Percentiles rank a stretch among this genome's conserved stretches.
Evolutionary conservation across 2,797 vertebrate species (phyloP).

Genomic region (Rhabdophis nuchalis): DNA sequence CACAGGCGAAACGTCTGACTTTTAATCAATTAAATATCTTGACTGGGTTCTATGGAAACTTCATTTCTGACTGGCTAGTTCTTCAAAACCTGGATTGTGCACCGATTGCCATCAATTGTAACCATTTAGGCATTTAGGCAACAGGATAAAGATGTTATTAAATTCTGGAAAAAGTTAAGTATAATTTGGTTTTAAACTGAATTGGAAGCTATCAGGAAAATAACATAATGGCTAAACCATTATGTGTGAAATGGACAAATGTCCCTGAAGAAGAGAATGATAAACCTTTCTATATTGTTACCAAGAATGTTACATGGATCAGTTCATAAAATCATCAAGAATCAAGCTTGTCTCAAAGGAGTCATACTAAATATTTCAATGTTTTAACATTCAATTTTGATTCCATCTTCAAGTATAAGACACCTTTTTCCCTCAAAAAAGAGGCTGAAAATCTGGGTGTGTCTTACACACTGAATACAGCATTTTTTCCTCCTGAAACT

Average conservation of each 20-base stretch:
- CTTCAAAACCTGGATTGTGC: background rate
- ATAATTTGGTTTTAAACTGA: background rate
- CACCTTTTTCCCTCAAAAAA: no score
- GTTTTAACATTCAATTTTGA: background rate
- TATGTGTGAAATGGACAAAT: background rate
- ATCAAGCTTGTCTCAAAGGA: background rate
- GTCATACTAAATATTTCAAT: background rate
- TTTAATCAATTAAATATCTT: background rate
- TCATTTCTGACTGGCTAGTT: background rate
- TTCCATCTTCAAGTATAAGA: no score
- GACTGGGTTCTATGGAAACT: background rate
- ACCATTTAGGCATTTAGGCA: background rate
- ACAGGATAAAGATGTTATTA: background rate
- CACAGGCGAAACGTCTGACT: background rate
- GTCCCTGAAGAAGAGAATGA: background rate
- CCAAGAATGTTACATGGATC: background rate
- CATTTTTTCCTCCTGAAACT: no score
- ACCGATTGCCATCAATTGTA: background rate
- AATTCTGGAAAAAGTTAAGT: background rate
- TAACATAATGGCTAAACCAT: background rate
- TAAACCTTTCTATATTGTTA: background rate
- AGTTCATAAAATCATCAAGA: background rate
- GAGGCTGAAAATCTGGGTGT: no score
- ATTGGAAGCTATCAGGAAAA: background rate
- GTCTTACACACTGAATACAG: no score